These are phyloP conservation scores for Operophtera brumata DNA, from an alignment of 2,888 invertebrate genomes.

Conservation along the genomic window DNA sequence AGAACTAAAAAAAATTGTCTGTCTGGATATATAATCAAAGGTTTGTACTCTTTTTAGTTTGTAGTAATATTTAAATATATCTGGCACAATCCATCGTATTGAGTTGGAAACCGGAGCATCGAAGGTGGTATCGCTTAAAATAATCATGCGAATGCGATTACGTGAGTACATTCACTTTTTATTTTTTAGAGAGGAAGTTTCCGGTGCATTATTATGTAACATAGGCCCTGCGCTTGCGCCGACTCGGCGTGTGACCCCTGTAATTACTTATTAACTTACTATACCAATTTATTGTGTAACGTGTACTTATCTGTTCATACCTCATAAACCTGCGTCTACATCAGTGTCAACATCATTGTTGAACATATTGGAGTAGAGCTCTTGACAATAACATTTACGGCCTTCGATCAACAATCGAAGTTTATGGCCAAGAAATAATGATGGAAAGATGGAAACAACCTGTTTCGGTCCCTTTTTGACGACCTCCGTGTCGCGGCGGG, in stretches of 20 bases:
- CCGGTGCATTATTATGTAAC: constrained; percentile 43
- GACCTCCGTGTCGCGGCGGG: too few species aligned
- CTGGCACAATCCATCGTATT: neutral
- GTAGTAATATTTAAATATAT: neutral
- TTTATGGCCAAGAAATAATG: too few species aligned
- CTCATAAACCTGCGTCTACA: neutral
- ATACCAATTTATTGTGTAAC: constrained; percentile 16
- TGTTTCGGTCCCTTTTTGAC: too few species aligned
- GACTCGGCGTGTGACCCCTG: constrained; percentile 40
- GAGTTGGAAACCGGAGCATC: constrained; percentile 28
- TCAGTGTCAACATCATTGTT: neutral
- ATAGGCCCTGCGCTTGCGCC: constrained; percentile 41
- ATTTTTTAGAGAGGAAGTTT: constrained; percentile 66
- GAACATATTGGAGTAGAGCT: too few species aligned
- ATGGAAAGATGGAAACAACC: too few species aligned
- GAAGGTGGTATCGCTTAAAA: constrained; percentile 21
- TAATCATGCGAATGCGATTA: constrained; percentile 53
- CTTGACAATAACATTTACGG: too few species aligned
- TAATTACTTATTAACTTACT: constrained; percentile 23
- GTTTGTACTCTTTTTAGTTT: neutral
- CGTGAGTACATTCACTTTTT: constrained; percentile 74
- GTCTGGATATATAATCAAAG: neutral
- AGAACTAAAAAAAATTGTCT: constrained; percentile 35
- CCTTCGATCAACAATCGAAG: too few species aligned
- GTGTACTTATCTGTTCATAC: neutral